These are phyloP conservation scores for Apaloderma vittatum DNA, from an alignment of 2,113 vertebrate species.

Conservation along the genomic window DNA sequence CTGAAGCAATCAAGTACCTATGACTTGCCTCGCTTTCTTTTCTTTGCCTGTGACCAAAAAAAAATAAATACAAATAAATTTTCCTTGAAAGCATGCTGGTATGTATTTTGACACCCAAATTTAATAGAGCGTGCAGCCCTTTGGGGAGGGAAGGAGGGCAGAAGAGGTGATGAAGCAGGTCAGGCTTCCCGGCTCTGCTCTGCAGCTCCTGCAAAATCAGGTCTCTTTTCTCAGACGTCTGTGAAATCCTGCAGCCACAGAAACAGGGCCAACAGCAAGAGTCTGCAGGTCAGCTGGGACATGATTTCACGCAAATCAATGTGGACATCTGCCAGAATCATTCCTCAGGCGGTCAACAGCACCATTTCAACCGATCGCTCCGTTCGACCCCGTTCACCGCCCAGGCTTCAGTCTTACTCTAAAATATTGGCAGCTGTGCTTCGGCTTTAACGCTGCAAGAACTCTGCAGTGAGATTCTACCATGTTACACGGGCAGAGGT, in stretches of 20 bases:
- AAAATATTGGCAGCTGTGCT: background rate
- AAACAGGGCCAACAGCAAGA: background rate
- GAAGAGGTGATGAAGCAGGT: background rate
- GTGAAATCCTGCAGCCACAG: background rate
- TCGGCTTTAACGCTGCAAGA: background rate
- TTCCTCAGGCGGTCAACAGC: background rate
- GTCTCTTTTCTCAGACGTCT: background rate
- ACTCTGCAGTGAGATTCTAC: background rate
- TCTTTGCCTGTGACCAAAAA: background rate
- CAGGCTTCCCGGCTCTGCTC: background rate
- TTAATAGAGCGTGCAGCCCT: background rate
- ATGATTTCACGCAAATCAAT: background rate
- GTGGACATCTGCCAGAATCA: background rate
- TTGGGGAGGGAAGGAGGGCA: background rate
- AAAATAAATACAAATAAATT: background rate
- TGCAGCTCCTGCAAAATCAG: background rate
- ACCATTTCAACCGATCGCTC: background rate
- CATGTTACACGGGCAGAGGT: background rate
- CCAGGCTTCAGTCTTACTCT: accelerated
- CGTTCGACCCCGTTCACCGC: background rate
- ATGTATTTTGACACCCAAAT: background rate
- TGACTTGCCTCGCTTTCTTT: background rate
- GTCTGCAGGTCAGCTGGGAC: background rate
- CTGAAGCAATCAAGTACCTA: background rate
- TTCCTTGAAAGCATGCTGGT: background rate